These are phyloP conservation scores for Drosophila busckii DNA, from an alignment of 1,140 invertebrate species.

Conservation along the genomic window DNA sequence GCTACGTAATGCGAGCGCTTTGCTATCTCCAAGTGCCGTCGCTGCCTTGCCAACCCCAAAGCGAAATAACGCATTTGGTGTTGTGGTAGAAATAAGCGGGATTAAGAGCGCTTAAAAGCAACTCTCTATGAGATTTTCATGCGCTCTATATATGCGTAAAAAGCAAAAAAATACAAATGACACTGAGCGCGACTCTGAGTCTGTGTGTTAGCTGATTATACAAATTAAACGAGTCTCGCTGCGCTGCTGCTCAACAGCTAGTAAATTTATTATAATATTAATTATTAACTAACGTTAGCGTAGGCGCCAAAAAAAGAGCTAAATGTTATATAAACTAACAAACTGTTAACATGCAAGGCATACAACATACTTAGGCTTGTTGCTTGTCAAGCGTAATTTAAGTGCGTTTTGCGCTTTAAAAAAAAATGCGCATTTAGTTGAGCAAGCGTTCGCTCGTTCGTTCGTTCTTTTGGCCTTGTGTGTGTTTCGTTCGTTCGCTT, in stretches of 20 bases:
- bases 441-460: constrained; percentile 7
- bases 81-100: constrained; percentile 63
- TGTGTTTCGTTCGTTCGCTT: constrained; percentile 29
- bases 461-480: constrained; percentile 5
- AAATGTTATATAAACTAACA: constrained; percentile 53
- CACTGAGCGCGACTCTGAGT: too few relatives aligned
- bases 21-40: neutral
- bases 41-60: neutral
- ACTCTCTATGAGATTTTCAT: constrained; percentile 57
- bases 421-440: constrained; percentile 47
- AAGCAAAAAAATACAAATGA: constrained; percentile 4
- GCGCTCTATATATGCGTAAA: too few relatives aligned
- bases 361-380: neutral
- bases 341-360: constrained; percentile 47
- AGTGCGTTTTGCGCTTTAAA: constrained; percentile 6
- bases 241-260: too few relatives aligned
- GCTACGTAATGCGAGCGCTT: constrained; percentile 23
- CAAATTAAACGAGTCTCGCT: constrained; percentile 33
- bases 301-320: constrained; percentile 22
- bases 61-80: too few relatives aligned
- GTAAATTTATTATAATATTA: constrained; percentile 3
- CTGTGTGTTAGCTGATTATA: constrained; percentile 23
- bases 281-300: neutral
- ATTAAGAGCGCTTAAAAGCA: constrained; percentile 63
- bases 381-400: neutral